Base-by-base conservation (phyloP, 2,113 vertebrate genomes). In the Puffinus mauretanicus region DNA sequence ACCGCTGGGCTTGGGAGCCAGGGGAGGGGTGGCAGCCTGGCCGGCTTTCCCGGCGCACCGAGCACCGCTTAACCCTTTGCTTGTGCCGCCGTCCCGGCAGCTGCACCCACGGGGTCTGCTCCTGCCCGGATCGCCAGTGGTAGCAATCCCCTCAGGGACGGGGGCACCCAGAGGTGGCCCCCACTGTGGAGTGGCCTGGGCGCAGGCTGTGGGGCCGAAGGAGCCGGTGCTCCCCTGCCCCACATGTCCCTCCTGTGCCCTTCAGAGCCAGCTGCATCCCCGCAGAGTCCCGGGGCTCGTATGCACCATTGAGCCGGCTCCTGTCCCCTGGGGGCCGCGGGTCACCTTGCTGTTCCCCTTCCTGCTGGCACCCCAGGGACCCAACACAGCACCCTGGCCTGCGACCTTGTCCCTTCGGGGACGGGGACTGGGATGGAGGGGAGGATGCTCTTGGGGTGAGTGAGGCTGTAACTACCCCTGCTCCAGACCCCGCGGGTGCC, bases 31-130 rank as follows among this genome's bases (percentile, higher is more conserved):
- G 40, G 40, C 8, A 40, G 40, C 40, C 71, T 42, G 71, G 71
- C 61, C 0, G 2, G 79, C 83, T 51, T 85, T 62, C 60, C 85
- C n/a, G 7, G 55, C 8, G 1, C 38, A 25, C 49, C 22, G 10
- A 92, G 66, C 76, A 69, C 30, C 3, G 17, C 11, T 93, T 94
- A 96, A 96, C 94, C 81, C 92, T 95, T 95, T 22, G 24, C 65
- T 91, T 66, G 73, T 84, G 73, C 81, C 0, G 0, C 38, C 0
- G 0, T 38, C 12, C 2, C 14, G 1, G 54, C 67, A 54, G 79
- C 82, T 46, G 49, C 42, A 51, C 51, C 57, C 61, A 38, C 1
- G 0, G 44, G n/a, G 21, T 46, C 75, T 55, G 66, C 36, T 90
- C 38, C 81, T 61, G 69, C 64, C 21, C 1, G 0, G 6, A 73